phyloP scores from a whole-genome alignment of 2,888 invertebrate genomes.

The Cryptocephalus moraei region DNA sequence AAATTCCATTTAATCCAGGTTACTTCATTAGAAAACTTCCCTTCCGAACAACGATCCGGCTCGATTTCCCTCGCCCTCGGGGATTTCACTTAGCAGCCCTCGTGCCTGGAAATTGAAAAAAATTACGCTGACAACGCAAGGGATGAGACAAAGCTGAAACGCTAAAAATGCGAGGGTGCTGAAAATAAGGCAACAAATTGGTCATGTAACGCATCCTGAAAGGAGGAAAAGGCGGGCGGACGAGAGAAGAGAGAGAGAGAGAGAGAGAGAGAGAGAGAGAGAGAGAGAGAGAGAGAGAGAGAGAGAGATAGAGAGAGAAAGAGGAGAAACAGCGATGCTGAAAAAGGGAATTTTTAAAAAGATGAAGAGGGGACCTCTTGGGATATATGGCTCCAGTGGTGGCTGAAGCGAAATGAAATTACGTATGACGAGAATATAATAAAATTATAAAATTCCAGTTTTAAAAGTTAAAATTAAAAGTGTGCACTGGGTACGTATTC shows the following conservation, averaged over 20 bases:
- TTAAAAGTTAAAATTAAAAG: too few relatives aligned
- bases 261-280: not conserved
- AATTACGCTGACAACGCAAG: not conserved
- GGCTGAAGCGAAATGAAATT: too few relatives aligned
- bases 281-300: not conserved
- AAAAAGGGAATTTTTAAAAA: not conserved
- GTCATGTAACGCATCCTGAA: slow-evolving; percentile 8
- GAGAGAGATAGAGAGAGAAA: not conserved
- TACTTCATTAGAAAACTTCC: slow-evolving; percentile 12
- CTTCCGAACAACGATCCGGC: not conserved
- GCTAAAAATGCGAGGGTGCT: slow-evolving; percentile 9
- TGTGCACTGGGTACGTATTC: too few relatives aligned
- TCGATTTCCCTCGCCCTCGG: slow-evolving; percentile 1
- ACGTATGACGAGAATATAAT: too few relatives aligned
- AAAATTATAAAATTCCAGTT: too few relatives aligned
- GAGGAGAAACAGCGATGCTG: not conserved
- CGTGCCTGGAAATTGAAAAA: not conserved
- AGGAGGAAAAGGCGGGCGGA: not conserved
- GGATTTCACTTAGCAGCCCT: slow-evolving; percentile 1
- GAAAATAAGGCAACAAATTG: slow-evolving; percentile 15
- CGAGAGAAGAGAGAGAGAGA: not conserved
- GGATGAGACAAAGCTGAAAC: slow-evolving; percentile 4
- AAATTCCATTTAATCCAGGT: slow-evolving; percentile 11
- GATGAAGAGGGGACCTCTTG: not conserved
- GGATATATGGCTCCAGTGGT: too few relatives aligned